Percentiles rank a stretch among this genome's conserved stretches.
phyloP scores from a whole-genome alignment of 2,797 vertebrate species.

The Sphenopsis melanotis region DNA sequence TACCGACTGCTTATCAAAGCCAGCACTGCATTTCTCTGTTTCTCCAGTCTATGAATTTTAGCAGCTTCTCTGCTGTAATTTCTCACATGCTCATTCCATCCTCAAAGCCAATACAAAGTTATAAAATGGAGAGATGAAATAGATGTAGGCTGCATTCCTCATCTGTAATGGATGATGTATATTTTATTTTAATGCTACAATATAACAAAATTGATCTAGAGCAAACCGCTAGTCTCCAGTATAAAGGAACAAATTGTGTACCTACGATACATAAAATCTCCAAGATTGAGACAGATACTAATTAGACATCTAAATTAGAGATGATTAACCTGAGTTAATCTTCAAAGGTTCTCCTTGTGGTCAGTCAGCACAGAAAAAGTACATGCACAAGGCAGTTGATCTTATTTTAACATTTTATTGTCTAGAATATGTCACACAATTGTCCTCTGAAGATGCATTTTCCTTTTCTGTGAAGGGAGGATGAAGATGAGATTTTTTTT shows the following conservation, averaged over 20 bases:
- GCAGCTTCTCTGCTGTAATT: background rate
- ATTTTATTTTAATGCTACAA: background rate
- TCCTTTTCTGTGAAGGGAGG: background rate
- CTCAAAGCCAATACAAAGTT: background rate
- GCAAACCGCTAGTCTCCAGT: background rate
- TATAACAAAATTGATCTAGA: background rate
- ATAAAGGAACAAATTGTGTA: background rate
- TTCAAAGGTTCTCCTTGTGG: background rate
- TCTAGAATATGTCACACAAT: background rate
- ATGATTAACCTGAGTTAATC: background rate
- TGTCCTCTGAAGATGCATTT: background rate
- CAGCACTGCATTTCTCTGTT: background rate
- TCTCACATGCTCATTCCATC: background rate
- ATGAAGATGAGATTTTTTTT: background rate
- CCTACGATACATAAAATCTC: background rate
- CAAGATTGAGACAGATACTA: background rate
- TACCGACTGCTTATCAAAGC: background rate
- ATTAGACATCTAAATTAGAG: background rate
- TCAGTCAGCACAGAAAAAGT: background rate
- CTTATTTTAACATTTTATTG: background rate
- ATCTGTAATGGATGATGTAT: background rate
- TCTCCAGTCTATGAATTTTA: background rate
- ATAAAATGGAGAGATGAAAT: background rate
- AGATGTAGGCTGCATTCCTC: background rate
- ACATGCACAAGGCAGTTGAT: background rate